These are phyloP conservation scores for Telmatochromis sp. DNA, from an alignment of 2,113 vertebrate genomes.

Conservation along the genomic window DNA sequence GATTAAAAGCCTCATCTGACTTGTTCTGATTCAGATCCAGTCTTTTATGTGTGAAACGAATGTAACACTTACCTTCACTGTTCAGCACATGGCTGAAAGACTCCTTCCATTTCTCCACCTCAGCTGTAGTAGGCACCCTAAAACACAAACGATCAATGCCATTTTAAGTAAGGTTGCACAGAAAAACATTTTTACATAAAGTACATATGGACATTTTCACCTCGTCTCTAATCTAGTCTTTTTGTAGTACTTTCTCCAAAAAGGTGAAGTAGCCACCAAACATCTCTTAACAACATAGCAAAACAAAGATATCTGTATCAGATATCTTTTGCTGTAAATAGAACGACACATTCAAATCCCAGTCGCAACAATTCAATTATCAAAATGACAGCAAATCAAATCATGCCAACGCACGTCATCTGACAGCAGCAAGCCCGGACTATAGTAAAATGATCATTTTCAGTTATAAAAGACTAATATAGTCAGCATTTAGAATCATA, in stretches of 20 bases:
- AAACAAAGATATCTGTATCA: not conserved
- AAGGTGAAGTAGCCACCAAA: not conserved
- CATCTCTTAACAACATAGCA: not conserved
- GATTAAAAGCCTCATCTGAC: not conserved
- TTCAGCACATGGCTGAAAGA: conserved; percentile 82
- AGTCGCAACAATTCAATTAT: not conserved
- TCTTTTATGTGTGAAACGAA: not conserved
- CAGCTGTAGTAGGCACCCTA: conserved; percentile 73
- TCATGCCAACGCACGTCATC: not conserved
- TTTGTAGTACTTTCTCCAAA: not conserved
- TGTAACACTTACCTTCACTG: conserved; percentile 78
- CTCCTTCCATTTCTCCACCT: conserved; percentile 85
- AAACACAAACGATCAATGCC: not conserved
- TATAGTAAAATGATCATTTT: not conserved
- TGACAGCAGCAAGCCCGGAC: not conserved
- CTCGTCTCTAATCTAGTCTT: not conserved
- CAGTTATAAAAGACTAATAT: not conserved
- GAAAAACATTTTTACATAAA: not conserved
- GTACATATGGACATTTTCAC: not conserved
- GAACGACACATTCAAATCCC: not conserved
- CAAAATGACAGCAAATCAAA: not conserved
- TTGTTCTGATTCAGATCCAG: not conserved
- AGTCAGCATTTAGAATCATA: not conserved
- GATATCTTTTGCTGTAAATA: not conserved
- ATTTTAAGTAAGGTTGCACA: not conserved